These are phyloP conservation scores for Globia sparganii DNA, from an alignment of 2,888 invertebrate species.

Conservation along the genomic window DNA sequence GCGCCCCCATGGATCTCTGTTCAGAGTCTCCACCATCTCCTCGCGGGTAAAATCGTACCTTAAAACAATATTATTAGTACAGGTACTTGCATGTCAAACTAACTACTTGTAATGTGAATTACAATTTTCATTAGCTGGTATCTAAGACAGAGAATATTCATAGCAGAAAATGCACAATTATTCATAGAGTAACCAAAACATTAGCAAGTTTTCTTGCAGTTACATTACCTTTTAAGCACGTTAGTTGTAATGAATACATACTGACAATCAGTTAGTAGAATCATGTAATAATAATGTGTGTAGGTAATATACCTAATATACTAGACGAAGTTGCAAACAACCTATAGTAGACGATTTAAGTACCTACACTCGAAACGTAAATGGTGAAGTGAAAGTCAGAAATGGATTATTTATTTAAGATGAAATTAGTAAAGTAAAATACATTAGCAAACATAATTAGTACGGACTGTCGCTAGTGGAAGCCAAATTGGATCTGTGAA, in stretches of 20 bases:
- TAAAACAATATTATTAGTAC: background rate
- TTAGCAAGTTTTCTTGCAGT: background rate
- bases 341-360: background rate
- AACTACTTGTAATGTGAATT: background rate
- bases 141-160: background rate
- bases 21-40: too few species aligned
- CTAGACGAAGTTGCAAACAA: background rate
- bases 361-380: background rate
- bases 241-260: slow-evolving; percentile 5
- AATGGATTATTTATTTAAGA: background rate
- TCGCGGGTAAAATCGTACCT: background rate
- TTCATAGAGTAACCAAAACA: background rate
- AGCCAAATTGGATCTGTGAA: background rate
- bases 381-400: slow-evolving; percentile 2
- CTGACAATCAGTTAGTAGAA: background rate
- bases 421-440: background rate
- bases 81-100: slow-evolving; percentile 6
- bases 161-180: background rate
- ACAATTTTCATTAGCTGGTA: background rate
- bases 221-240: background rate
- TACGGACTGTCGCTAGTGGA: background rate
- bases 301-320: too few species aligned
- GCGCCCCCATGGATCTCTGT: too few species aligned
- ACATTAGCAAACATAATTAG: background rate
- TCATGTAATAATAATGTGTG: background rate